These are phyloP conservation scores for Pegoplata infirma DNA, from an alignment of 2,888 invertebrate genomes.

Conservation along the genomic window DNA sequence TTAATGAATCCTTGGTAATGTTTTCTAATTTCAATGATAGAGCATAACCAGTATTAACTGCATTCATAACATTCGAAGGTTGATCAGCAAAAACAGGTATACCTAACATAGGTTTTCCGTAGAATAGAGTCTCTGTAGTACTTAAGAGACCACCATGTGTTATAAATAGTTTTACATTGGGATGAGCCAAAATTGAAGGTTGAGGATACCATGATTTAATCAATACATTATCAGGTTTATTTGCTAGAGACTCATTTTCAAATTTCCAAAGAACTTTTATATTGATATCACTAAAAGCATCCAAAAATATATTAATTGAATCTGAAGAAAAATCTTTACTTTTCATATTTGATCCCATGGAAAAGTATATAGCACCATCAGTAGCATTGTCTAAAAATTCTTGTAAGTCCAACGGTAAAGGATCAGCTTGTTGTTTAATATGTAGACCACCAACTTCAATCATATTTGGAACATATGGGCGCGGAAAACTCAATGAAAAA, in stretches of 20 bases:
- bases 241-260: slow-evolving; percentile 70
- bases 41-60: slow-evolving; percentile 68
- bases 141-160: no score
- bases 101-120: slow-evolving; percentile 77
- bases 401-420: slow-evolving; percentile 72
- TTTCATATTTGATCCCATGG: slow-evolving; percentile 77
- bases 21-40: no score
- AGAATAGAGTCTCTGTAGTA: slow-evolving; percentile 77
- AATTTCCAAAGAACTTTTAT: slow-evolving; percentile 77
- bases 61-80: slow-evolving; percentile 70
- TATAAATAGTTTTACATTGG: slow-evolving; percentile 78
- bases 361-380: slow-evolving; percentile 55
- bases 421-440: slow-evolving; percentile 68
- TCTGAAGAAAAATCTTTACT: slow-evolving; percentile 68
- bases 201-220: slow-evolving; percentile 76
- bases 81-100: slow-evolving; percentile 77
- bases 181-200: slow-evolving; percentile 76
- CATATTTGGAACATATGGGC: no score
- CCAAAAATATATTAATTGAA: slow-evolving; percentile 65
- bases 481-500: no score
- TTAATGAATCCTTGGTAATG: no score
- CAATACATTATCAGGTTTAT: slow-evolving; percentile 68
- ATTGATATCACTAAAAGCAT: slow-evolving; percentile 64
- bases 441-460: no score
- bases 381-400: no score